Base-by-base conservation (phyloP, 2,797 vertebrate genomes). In the Protonibea diacanthus region DNA sequence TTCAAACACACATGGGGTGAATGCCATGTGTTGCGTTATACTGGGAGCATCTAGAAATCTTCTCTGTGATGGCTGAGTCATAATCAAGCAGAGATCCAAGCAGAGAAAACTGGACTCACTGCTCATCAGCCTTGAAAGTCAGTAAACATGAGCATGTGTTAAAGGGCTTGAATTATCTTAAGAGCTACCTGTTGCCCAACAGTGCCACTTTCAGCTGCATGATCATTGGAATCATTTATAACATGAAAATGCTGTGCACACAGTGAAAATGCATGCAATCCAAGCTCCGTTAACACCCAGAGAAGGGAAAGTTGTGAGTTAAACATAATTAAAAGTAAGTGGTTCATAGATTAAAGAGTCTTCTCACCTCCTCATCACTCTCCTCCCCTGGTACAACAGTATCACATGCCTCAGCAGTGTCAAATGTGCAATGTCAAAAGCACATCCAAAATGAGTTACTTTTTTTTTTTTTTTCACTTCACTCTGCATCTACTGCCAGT, bases 1-100 rank as follows among this genome's bases (percentile, higher is more conserved):
- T 69, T 69, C 71, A 61, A 52, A 60, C 25, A 58, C 67, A 64
- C 66, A 2, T 15, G 49, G 72, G 78, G 69, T 69, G 61, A 52
- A 73, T 57, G 61, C 59, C 48, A 18, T 9, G 29, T 38, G 52
- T 48, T 40, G 29, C 9, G 2, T 44, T 40, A 40, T 58, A 10
- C 44, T 44, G 18, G n/a, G 42, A 40, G 45, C 78, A 51, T 76
- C 70, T 67, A 61, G 77, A 75, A 21, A 44, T 53, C 55, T 42
- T 45, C 44, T 62, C 38, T 6, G 0, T 70, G 74, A 79, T 44
- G 58, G 66, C 51, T 63, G 62, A 70, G 59, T 79, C 67, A 57
- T 18, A 51, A 64, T 33, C 42, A 17, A 62, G 59, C 64, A 6
- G 57, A 48, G 52, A 74, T 51, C 21, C 21, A 61, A 74, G 61